Evolutionary conservation across 1,140 invertebrate species (phyloP), one percentile per base, ranked within the genome.

Genomic region (Hyles euphorbiae): DNA sequence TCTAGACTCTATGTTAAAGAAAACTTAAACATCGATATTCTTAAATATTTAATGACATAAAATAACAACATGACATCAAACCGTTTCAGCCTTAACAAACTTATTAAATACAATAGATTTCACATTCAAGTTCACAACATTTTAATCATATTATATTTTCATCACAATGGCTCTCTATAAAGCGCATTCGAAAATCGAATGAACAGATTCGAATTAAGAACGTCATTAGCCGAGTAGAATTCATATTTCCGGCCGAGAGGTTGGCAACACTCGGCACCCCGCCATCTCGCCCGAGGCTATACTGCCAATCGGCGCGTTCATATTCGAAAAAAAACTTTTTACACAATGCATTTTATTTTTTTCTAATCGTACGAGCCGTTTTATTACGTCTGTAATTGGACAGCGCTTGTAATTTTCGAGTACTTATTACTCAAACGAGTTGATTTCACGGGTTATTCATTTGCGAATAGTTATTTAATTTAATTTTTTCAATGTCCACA

Each of bases 221-320:
- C 70, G 61, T 74, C 63, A 83, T 83, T 86, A 81, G 68, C 70
- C 75, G 79, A 81, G 79, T 70, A 80, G 65, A 83, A 85, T 78
- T 74, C 74, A 72, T 75, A 81, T 84, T 87, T 84, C 82, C 82
- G 79, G 68, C 61, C 61, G 73, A 79, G 63, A 72, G 67, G 68
- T 63, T 78, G 73, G 74, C 76, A 78, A 78, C 76, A 80, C 67
- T 76, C 59, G 75, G 79, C 81, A 75, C 82, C 84, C 82, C 82
- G 80, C 76, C 74, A 81, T 81, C 72, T 83, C 65, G 80, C 81
- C 81, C 53, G 61, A 60, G 84, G 82, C 81, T 53, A 79, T 70
- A 65, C 54, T 63, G 69, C 81, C 82, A 85, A 84, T 87, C 73
- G 74, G 74, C 74, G 70, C 71, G 81, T 79, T 79, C 78, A 78